Evolutionary conservation across 2,888 invertebrate species (phyloP), one percentile per base, ranked within the genome.

Genomic region (Hololepta plana): DNA sequence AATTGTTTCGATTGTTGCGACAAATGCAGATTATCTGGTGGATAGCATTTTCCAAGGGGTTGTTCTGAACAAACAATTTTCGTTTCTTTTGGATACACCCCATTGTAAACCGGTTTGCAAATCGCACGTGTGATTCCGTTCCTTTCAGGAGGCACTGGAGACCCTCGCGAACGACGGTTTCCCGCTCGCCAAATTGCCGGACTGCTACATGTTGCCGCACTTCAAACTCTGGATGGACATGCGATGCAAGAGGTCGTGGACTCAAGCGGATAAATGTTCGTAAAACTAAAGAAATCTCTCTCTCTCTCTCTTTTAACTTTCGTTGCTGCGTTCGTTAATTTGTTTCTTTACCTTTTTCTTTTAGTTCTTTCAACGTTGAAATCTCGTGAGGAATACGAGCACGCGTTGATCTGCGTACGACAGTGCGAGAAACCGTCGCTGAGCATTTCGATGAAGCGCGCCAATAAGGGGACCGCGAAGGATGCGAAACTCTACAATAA

Each of bases 141-240:
- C 26, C 19, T 27, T 33, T 12, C 24, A 49, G 48, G 40, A 35
- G 35, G 38, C 41, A 8, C 32, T 53, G 20, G 25, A 27, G 7
- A 36, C 36, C 9, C 33, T 55, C 38, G 53, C 51, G 3, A 38
- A 44, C 12, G 55, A 55, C 39, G 52, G 51, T 7, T 55, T 40
- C 35, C 50, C 53, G 5, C 33, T 55, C 9, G 54, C 54, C 2
- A 46, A 44, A 29, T 38, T 55, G 22, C 54, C 54, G 2, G 41
- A 51, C 9, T 40, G 41, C 12, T 36, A 52, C 28, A 45, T 41
- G 32, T 36, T 55, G 15, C 54, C 54, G 2, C 46, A 49, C 32
- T 54, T 55, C 28, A 43, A 42, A 35, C 33, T 53, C 5, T 55
- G 55, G 55, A 40, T 51, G 41, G 11, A 19, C n/a, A 21, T 34